Percentiles rank a stretch among this genome's conserved stretches.
These are phyloP conservation scores for Drosophila simulans DNA, from an alignment of 1,140 invertebrate species.

Conservation along the genomic window DNA sequence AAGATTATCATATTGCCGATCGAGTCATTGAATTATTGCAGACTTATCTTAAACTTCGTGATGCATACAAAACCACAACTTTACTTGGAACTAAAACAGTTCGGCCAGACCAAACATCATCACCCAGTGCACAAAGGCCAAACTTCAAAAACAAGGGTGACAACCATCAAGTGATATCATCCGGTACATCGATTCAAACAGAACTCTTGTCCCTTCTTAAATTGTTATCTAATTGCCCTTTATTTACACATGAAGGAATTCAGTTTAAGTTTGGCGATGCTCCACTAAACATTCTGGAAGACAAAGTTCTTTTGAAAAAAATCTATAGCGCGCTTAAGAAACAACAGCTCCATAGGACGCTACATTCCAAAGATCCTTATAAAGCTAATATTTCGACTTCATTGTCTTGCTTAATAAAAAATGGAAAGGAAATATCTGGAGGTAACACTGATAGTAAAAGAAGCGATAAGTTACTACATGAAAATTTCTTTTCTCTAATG, in stretches of 20 bases:
- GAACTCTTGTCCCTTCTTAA: slow-evolving; percentile 46
- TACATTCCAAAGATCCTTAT: slow-evolving; percentile 68
- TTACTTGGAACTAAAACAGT: slow-evolving; percentile 68
- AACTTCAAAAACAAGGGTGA: slow-evolving; percentile 2
- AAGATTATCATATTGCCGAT: slow-evolving; percentile 52
- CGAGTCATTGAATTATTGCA: slow-evolving; percentile 64
- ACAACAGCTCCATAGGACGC: slow-evolving; percentile 70
- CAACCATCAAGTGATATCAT: not conserved
- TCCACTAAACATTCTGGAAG: slow-evolving; percentile 48
- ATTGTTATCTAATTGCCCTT: slow-evolving; percentile 19
- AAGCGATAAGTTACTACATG: not conserved
- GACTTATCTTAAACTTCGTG: slow-evolving; percentile 66
- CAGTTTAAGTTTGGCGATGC: slow-evolving; percentile 32
- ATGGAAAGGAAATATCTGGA: slow-evolving; percentile 5
- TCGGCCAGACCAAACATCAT: slow-evolving; percentile 73
- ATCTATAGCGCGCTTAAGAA: slow-evolving; percentile 76
- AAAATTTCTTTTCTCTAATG: not conserved
- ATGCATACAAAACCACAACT: slow-evolving; percentile 63
- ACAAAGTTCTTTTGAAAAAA: slow-evolving; percentile 70
- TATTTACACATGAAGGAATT: slow-evolving; percentile 10
- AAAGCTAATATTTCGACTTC: slow-evolving; percentile 14
- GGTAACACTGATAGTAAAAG: not conserved
- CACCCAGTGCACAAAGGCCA: slow-evolving; percentile 67
- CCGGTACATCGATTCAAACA: not conserved
- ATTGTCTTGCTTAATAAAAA: slow-evolving; percentile 26